Base-by-base conservation (phyloP, 2,113 vertebrate species). In the Thymallus thymallus region DNA sequence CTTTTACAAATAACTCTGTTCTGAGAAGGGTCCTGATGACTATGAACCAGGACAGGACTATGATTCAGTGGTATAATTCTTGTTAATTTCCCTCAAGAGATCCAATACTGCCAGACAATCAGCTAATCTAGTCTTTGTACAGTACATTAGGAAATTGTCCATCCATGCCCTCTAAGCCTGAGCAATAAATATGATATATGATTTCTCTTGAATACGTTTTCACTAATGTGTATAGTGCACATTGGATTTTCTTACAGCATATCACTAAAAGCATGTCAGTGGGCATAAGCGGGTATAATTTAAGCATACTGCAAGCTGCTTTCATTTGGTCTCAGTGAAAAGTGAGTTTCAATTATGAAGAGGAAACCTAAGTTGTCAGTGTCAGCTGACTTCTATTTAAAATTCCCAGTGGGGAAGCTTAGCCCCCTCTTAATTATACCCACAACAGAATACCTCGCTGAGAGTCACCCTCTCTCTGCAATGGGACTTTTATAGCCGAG, bases 371-470 rank as follows among this genome's bases (percentile, higher is more conserved):
- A 85, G 83, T 86, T 78, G 79, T 75, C 76, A 12, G 69, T 83
- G 83, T 90, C 86, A 88, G 83, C 84, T 80, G 82, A 79, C 82
- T 72, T 5, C 16, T 71, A 22, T 65, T 75, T 1, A 45, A 45
- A 82, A 85, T 83, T 81, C 87, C 85, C 87, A 79, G 80, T 80
- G 61, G 86, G 85, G 78, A 85, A 85, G 85, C 84, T 89, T 78
- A 82, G 78, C 66, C 55, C 80, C 72, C 69, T 88, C 82, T 89
- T 84, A 88, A 87, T 90, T 89, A 89, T 85, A 88, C 82, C 87
- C 85, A 84, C 80, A 41, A 80, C 79, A 62, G 79, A 86, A 82
- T 72, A 76, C 80, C 72, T 72, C 62, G 7, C 86, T 71, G 72
- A 85, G 85, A 86, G 86, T 87, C 78, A 86, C 84, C 82, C 9